Conservation (phyloP, 2,797 vertebrate species). For the Anguilla obscura region DNA sequence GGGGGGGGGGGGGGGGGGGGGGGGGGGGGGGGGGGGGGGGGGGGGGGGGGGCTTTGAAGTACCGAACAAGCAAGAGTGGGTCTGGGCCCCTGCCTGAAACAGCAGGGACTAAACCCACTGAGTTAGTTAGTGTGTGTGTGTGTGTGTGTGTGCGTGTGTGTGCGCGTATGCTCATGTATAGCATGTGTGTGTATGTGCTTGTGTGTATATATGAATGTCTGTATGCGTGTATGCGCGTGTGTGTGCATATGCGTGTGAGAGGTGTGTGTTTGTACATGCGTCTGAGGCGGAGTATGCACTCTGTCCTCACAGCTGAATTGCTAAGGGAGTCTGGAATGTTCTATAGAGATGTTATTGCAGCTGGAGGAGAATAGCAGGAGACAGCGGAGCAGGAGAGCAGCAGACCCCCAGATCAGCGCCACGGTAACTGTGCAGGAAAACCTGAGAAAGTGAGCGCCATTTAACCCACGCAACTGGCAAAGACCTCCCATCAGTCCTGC, state of each 20-base stretch:
- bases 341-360: constrained; percentile 47
- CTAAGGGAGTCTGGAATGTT: constrained; percentile 35
- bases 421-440: constrained; percentile 34
- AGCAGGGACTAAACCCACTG: background rate
- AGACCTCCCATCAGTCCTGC: background rate
- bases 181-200: background rate
- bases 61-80: background rate
- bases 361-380: constrained; percentile 49
- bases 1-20: too few relatives aligned
- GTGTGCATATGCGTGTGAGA: background rate
- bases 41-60: constrained; percentile 16
- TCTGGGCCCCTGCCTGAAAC: background rate
- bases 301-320: background rate
- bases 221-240: background rate
- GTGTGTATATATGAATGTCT: background rate
- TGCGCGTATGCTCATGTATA: background rate
- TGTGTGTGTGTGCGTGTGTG: background rate
- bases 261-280: constrained; percentile 29
- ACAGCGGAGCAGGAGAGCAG: constrained; percentile 19
- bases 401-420: constrained; percentile 32
- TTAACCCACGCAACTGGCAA: constrained; percentile 15
- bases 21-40: too few relatives aligned
- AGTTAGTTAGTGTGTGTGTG: background rate
- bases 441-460: constrained; percentile 5
- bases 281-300: background rate